Evolutionary conservation across 2,888 invertebrate species (phyloP).

Genomic region (Drosophila suboccidentalis): DNA sequence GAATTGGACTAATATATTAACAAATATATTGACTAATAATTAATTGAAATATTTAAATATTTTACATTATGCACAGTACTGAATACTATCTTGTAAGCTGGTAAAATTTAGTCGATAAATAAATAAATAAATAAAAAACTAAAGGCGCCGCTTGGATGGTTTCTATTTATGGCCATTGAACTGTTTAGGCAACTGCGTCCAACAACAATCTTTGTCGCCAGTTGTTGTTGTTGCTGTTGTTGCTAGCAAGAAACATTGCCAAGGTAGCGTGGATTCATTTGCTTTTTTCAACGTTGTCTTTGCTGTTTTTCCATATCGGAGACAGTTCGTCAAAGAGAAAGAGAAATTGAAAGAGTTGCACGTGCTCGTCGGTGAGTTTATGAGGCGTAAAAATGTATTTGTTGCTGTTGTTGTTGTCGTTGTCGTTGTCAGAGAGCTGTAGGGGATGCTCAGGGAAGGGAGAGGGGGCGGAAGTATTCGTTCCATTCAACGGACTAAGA

Average conservation of each 20-base stretch:
- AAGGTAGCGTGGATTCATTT: slow-evolving; percentile 48
- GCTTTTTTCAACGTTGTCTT: slow-evolving; percentile 1
- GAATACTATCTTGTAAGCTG: background rate
- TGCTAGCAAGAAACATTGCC: slow-evolving; percentile 40
- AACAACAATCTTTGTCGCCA: slow-evolving; percentile 24
- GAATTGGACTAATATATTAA: no score
- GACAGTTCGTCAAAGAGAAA: slow-evolving; percentile 62
- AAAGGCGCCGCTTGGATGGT: slow-evolving; percentile 56
- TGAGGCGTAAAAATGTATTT: slow-evolving; percentile 71
- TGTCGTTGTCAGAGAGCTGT: slow-evolving; percentile 10
- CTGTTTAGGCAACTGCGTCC: slow-evolving; percentile 33
- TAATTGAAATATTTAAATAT: background rate
- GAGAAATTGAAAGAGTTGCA: slow-evolving; percentile 66
- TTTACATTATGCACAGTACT: background rate
- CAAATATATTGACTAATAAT: no score
- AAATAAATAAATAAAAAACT: background rate
- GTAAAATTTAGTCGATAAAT: background rate
- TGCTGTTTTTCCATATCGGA: slow-evolving; percentile 11
- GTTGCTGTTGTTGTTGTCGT: background rate
- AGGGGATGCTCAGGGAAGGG: slow-evolving; percentile 12
- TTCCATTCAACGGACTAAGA: slow-evolving; percentile 55
- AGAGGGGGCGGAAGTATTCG: slow-evolving; percentile 36
- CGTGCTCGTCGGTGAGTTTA: slow-evolving; percentile 51
- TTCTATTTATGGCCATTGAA: slow-evolving; percentile 62
- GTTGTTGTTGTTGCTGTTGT: slow-evolving; percentile 42